Conservation (phyloP, 2,797 vertebrate genomes). For the Manis crassicaudata region DNA sequence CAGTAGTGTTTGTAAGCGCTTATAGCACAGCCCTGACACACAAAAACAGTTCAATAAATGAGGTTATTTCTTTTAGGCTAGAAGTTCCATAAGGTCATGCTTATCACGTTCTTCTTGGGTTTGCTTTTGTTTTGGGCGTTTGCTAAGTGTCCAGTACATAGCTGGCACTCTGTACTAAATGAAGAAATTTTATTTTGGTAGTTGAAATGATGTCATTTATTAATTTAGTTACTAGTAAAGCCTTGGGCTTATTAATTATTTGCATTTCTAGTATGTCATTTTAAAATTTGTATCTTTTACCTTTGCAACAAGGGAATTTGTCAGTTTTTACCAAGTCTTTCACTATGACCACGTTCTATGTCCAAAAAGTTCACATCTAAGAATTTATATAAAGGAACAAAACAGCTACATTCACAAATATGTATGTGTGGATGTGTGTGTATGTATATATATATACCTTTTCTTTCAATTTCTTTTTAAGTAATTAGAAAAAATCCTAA, state of each 20-base stretch:
- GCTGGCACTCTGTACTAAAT: not conserved
- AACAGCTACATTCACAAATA: not conserved
- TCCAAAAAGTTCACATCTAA: not conserved
- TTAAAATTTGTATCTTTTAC: not conserved
- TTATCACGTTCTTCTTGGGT: not conserved
- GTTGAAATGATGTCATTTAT: not conserved
- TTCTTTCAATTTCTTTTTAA: not conserved
- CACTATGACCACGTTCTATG: not conserved
- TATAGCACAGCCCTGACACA: not conserved
- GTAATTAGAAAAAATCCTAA: not conserved
- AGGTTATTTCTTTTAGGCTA: not conserved
- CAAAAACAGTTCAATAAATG: not conserved
- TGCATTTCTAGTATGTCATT: not conserved
- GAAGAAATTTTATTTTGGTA: not conserved
- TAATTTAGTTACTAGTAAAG: not conserved
- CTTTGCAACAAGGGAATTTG: not conserved
- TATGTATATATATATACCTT: not conserved
- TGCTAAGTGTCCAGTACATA: not conserved
- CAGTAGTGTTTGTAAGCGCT: not conserved
- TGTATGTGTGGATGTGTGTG: too few relatives aligned
- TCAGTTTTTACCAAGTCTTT: not conserved
- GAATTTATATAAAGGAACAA: not conserved
- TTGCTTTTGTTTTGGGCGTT: not conserved
- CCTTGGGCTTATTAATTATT: not conserved
- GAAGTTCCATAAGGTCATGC: not conserved